phyloP scores from a whole-genome alignment of 2,888 invertebrate species.

The Belgica antarctica region DNA sequence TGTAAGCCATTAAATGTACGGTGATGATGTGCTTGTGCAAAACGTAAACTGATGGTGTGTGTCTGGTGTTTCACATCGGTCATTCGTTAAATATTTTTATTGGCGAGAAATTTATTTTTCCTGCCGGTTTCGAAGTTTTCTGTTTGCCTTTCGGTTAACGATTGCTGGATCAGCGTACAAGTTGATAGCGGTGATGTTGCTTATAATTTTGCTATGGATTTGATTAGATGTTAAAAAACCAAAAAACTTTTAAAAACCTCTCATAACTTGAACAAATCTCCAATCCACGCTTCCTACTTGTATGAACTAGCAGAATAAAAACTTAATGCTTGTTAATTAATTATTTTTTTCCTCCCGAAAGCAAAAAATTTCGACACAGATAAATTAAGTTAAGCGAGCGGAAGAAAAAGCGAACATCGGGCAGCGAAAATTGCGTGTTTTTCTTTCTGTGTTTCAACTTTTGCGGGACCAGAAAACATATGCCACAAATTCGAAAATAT shows the following conservation, averaged over 20 bases:
- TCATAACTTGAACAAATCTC: no score
- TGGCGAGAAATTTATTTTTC: conserved; percentile 37
- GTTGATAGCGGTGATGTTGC: not conserved
- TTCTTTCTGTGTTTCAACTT: conserved; percentile 25
- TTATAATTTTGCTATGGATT: no score
- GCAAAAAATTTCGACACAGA: not conserved
- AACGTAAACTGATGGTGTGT: conserved; percentile 36
- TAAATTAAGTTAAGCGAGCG: no score
- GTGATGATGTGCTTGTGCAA: not conserved
- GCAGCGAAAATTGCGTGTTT: conserved; percentile 28
- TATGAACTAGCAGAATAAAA: not conserved
- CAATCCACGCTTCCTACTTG: no score
- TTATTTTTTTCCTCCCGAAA: conserved; percentile 36
- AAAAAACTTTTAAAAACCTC: no score
- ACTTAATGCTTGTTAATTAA: conserved; percentile 39
- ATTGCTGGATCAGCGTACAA: not conserved
- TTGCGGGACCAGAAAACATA: conserved; percentile 39
- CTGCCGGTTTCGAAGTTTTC: not conserved
- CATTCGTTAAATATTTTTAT: conserved; percentile 42
- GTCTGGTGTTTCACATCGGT: conserved; percentile 37
- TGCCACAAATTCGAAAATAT: conserved; percentile 44
- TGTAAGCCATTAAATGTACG: conserved; percentile 28
- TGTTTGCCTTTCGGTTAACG: conserved; percentile 31
- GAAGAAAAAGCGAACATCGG: conserved; percentile 22
- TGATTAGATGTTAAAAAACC: no score